A percentile compares a stretch with the other conserved stretches of the same genome.
phyloP scores from a whole-genome alignment of 2,113 vertebrate genomes.

The Onychorhynchus coronatus region DNA sequence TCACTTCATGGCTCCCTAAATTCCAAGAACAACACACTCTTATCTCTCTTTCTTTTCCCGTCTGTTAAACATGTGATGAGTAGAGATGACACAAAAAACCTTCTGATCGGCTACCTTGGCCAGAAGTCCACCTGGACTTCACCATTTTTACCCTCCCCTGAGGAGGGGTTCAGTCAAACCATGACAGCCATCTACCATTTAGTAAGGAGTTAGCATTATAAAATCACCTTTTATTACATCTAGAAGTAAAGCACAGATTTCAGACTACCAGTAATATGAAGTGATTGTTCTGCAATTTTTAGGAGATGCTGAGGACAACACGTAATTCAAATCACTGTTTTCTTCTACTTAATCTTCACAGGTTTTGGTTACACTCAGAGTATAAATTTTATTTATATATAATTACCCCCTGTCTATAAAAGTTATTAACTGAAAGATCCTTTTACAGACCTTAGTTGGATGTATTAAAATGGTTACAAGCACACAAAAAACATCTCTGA shows the following conservation, averaged over 20 bases:
- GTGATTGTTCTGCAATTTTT: neutral
- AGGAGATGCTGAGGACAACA: rapidly evolving
- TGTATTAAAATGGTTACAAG: neutral
- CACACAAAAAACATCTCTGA: neutral
- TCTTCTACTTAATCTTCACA: neutral
- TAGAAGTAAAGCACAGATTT: neutral
- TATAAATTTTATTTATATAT: neutral
- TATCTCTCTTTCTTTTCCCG: no score
- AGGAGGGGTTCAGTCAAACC: no score
- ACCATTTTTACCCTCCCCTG: no score
- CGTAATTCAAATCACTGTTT: neutral
- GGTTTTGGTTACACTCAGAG: neutral
- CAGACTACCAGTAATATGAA: neutral
- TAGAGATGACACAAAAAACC: no score
- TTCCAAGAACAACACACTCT: no score
- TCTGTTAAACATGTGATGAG: no score
- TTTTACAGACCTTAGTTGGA: neutral
- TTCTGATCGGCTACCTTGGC: no score
- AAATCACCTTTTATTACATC: neutral
- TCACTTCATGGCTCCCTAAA: no score
- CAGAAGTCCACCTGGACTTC: no score
- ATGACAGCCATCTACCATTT: neutral
- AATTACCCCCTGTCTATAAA: neutral
- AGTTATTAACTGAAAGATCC: neutral
- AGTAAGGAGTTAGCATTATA: neutral